Evolutionary conservation across 1,140 invertebrate genomes (phyloP), one percentile per base, ranked within the genome.

Genomic region (Agrilus planipennis): DNA sequence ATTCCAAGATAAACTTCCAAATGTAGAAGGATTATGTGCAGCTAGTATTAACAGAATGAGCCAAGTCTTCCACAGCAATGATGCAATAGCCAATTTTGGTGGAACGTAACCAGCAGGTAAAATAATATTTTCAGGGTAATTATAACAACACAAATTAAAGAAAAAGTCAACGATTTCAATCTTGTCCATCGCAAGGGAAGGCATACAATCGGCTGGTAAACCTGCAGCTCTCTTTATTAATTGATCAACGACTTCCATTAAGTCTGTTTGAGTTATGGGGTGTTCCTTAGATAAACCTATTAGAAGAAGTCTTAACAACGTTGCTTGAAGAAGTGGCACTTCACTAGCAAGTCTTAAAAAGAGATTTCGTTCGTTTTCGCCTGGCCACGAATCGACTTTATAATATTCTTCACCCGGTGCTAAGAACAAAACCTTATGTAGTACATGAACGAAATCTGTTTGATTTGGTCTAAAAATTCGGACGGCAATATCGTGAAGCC

Each of bases 1-100:
- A 52, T 84, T 77, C 81, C 90, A 95, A 17, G 81, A 88, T 32
- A 81, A 66, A 44, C 75, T 74, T 2, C 92, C 93, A 66, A 95
- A 89, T 11, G 76, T 77, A 0, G 71, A 65, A 0, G 92, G 89
- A 76, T 96, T 96, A 60, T 94, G 90, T 6, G 89, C 89, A 21
- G 84, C 79, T 32, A 96, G 65, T 58, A 95, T 84, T 4, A 92
- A 67, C 39, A 98, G 66, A 54, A 95, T 82, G 20, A 82, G 70
- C 92, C 92, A 97, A 21, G 81, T 80, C 65, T 91, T 92, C 92
- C 92, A 97, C 63, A 95, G 96, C 12, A 88, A 68, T 48, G 81
- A 81, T 4, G 84, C 79, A 53, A 97, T 93, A 0, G 90, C 92
- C 54, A 96, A 68, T 47, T 79, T 80, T 0, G 92, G 92, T 10